A percentile compares a stretch with the other conserved stretches of the same genome.
These are phyloP conservation scores for Tringa solitaria DNA, from an alignment of 2,113 vertebrate species.

Conservation along the genomic window DNA sequence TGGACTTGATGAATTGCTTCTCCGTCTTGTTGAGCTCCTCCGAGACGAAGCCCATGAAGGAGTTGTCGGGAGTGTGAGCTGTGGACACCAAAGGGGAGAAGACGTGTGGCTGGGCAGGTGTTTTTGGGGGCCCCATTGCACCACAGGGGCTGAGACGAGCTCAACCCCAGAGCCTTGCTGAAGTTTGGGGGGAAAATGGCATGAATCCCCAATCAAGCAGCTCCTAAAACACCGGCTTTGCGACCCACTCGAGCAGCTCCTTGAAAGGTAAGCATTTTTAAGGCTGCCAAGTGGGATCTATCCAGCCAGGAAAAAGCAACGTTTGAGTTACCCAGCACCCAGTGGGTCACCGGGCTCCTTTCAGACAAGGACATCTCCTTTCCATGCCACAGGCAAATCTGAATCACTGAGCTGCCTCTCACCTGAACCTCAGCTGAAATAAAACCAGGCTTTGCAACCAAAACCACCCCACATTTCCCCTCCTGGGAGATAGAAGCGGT, in stretches of 20 bases:
- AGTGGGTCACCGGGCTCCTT: neutral
- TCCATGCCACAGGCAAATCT: neutral
- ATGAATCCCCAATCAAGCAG: neutral
- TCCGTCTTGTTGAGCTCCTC: conserved; percentile 92
- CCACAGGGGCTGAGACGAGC: neutral
- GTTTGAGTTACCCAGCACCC: neutral
- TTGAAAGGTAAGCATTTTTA: neutral
- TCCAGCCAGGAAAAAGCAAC: neutral
- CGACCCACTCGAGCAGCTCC: fast-evolving
- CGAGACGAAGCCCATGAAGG: conserved; percentile 97
- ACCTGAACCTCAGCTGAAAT: neutral
- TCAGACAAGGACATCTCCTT: neutral
- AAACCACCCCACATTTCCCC: fast-evolving
- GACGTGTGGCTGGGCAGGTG: neutral
- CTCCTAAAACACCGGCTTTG: neutral
- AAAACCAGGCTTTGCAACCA: neutral
- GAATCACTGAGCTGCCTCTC: neutral
- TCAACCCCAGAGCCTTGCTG: neutral
- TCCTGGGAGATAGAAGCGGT: neutral
- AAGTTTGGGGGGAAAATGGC: neutral
- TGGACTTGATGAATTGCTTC: conserved; percentile 79
- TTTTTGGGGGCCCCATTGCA: neutral
- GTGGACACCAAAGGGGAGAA: conserved; percentile 24
- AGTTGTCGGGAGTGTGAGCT: conserved; percentile 99
- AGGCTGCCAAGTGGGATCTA: neutral